Evolutionary conservation across 1,140 invertebrate genomes (phyloP).

Genomic region (Heliconius hermathena): DNA sequence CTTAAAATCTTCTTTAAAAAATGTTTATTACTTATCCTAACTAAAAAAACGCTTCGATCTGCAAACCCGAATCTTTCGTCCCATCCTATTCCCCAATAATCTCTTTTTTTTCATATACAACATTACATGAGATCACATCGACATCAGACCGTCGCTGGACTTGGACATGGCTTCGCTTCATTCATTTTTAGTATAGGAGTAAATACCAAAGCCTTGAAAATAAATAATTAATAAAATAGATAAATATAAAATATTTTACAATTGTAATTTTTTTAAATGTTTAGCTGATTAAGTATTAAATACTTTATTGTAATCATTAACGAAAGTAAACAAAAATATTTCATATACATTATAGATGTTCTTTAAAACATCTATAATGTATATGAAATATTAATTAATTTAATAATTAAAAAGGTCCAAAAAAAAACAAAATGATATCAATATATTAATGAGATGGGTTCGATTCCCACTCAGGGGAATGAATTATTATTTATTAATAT

Average conservation of each 20-base stretch:
- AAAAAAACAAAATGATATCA: too few species aligned
- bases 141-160: constrained; percentile 42
- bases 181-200: background rate
- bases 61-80: background rate
- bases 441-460: too few species aligned
- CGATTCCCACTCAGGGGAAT: too few species aligned
- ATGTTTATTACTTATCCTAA: background rate
- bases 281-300: too few species aligned
- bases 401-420: too few species aligned
- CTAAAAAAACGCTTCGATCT: background rate
- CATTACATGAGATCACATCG: constrained; percentile 39
- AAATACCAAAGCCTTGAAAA: background rate
- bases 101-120: constrained; percentile 1
- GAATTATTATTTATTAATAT: too few species aligned
- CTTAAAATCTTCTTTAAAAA: background rate
- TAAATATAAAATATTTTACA: background rate
- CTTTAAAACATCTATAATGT: too few species aligned
- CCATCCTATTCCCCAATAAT: constrained; percentile 2
- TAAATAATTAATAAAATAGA: background rate
- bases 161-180: constrained; percentile 58
- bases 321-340: too few species aligned
- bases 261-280: too few species aligned
- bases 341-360: too few species aligned
- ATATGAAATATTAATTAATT: too few species aligned
- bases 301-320: too few species aligned